These are phyloP conservation scores for Dipodomys stephensi DNA, from an alignment of 2,113 vertebrate genomes.

Conservation along the genomic window DNA sequence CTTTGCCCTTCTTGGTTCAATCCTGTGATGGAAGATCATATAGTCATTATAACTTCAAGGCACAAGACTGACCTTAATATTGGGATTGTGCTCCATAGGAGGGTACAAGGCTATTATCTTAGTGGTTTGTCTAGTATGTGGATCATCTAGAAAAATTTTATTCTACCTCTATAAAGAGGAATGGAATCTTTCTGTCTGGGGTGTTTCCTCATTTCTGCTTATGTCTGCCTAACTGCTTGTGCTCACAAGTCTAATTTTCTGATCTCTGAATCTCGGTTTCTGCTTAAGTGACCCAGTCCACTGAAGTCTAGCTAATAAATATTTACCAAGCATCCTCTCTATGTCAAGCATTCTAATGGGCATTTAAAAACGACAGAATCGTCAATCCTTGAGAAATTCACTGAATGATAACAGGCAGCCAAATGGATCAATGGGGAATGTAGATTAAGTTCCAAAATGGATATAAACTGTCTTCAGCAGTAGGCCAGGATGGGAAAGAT, in stretches of 20 bases:
- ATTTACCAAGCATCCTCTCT: neutral
- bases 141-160: no score
- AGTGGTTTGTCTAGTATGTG: no score
- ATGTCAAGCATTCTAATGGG: neutral
- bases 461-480: neutral
- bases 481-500: neutral
- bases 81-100: no score
- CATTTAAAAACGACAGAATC: neutral
- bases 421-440: neutral
- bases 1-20: no score
- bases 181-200: no score
- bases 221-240: no score
- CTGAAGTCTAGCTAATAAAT: neutral
- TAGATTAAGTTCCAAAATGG: neutral
- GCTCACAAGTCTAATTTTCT: neutral
- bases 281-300: neutral
- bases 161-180: no score
- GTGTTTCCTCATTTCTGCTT: no score
- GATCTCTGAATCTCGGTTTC: neutral
- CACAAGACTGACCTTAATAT: no score
- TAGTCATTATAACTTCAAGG: no score
- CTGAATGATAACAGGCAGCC: neutral
- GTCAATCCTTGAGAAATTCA: neutral
- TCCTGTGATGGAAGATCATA: no score
- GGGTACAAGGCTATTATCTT: no score